These are phyloP conservation scores for Drosophila cyrtoloma DNA, from an alignment of 2,888 invertebrate genomes.

Conservation along the genomic window DNA sequence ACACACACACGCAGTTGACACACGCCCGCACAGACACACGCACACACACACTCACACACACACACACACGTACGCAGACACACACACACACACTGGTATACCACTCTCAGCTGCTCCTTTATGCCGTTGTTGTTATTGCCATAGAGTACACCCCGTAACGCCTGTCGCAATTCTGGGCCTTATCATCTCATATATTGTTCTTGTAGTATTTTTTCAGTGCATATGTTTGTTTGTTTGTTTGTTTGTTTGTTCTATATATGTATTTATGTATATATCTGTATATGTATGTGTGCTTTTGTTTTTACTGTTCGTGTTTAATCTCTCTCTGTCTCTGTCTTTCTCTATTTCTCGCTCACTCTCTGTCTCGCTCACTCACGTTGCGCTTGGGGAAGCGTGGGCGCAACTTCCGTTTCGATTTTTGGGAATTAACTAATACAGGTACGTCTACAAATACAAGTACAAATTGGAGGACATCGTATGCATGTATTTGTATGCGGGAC, in stretches of 20 bases:
- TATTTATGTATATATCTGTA: background rate
- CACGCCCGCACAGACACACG: constrained; percentile 2
- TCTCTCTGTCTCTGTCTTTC: background rate
- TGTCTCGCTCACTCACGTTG: background rate
- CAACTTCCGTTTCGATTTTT: constrained; percentile 75
- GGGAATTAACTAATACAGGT: constrained; percentile 72
- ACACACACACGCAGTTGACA: constrained; percentile 12
- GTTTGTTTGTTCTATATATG: background rate
- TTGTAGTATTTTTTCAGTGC: constrained; percentile 22
- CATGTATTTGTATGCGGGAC: constrained; percentile 8
- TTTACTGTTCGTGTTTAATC: constrained; percentile 1
- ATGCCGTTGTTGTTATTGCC: constrained; percentile 56
- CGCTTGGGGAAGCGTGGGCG: constrained; percentile 37
- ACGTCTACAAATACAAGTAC: constrained; percentile 25
- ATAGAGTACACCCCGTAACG: constrained; percentile 51
- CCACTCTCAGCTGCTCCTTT: constrained; percentile 24
- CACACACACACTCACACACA: constrained; percentile 4
- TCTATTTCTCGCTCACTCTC: background rate
- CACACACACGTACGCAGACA: too few relatives aligned
- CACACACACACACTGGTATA: constrained; percentile 20
- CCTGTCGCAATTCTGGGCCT: constrained; percentile 64
- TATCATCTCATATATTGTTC: constrained; percentile 60
- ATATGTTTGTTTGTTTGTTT: constrained; percentile 29
- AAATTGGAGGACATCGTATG: constrained; percentile 8
- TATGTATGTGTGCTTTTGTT: constrained; percentile 11